Base-by-base conservation (phyloP, 2,888 invertebrate genomes). In the Melipona beecheii region DNA sequence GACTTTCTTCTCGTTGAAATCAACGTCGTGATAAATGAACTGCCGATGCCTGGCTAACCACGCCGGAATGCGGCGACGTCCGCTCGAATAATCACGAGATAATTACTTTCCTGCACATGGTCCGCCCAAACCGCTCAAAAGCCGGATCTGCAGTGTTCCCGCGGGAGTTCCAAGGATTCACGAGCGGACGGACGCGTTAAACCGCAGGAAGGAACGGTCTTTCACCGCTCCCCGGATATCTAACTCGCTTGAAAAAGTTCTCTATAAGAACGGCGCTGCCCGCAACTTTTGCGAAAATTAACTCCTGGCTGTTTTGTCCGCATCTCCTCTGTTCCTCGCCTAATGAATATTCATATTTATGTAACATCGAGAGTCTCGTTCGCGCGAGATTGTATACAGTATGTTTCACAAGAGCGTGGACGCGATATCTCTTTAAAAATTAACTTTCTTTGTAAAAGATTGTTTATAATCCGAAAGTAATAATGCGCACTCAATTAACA, bases 151-250 rank as follows among this genome's bases (percentile, higher is more conserved):
- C 81, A 72, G 70, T 71, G 62, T 86, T 84, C 81, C 82, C 84
- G 81, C 79, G 65, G 81, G 75, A 85, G 77, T 83, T 86, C 75
- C 83, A 84, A 81, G 88, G 84, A 89, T 82, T 83, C 87, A 80
- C 74, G 85, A 86, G 83, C 83, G 86, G 89, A 83, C 88, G 90
- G 89, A 91, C 91, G 89, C 90, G 86, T 88, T 89, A 89, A 89
- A 92, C 91, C 92, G 88, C 91, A 91, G 89, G 86, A 90, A 89
- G 86, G 83, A 90, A 87, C 84, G 88, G 84, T 82, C 75, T 86
- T 80, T 89, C 84, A 75, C 65, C 85, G 64, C 78, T 43, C 43
- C 84, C 84, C 89, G 91, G 87, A 89, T 91, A 89, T 91, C 91
- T 89, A 90, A 90, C 86, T 86, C 82, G 84, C 81, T 56, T 50